Evolutionary conservation across 2,888 invertebrate species (phyloP), one percentile per base, ranked within the genome.

Genomic region (Acrocyrtus sp.): DNA sequence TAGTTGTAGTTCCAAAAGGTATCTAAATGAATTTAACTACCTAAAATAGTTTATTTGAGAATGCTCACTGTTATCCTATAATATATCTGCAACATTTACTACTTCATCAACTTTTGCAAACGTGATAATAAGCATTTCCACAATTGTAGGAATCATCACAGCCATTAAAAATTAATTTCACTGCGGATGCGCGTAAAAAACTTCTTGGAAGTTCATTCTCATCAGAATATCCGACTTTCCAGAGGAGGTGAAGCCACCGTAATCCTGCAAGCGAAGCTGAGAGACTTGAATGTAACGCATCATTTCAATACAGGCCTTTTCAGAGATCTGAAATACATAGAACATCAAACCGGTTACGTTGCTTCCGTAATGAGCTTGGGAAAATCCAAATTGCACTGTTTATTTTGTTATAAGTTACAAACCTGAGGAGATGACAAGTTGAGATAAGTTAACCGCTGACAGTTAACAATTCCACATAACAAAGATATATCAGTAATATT

Each of bases 361-460:
- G 12, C 15, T 39, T 39, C 39, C 8, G 39, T 39, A 39, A 10
- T 8, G 8, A 39, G 6, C 39, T 8, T 10, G 6, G 8, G 12
- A 21, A 10, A 48, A 22, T 48, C 6, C 6, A 24, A 8, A 5
- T 21, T 48, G 45, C 8, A 45, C 4, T 10, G 19, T 48, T 43
- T 43, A 5, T n/a, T 15, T n/a, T 43, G n/a, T 4, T 10, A 47
- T 19, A 2, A 17, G 6, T 10, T 10, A 47, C 50, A 10, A 45
- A 72, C 70, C 63, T 58, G 48, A 12, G 54, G 70, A 19, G 70
- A 72, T 26, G 70, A 63, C 29, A 72, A 58, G 15, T 72, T 53
- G 1, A 72, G 63, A 8, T 54, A 12, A 10, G 8, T 8, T 8
- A 72, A 26, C 24, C 26, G 27, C 10, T 63, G 70, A 27, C 70